These are phyloP conservation scores for Spodoptera litura DNA, from an alignment of 1,140 invertebrate species.

Conservation along the genomic window DNA sequence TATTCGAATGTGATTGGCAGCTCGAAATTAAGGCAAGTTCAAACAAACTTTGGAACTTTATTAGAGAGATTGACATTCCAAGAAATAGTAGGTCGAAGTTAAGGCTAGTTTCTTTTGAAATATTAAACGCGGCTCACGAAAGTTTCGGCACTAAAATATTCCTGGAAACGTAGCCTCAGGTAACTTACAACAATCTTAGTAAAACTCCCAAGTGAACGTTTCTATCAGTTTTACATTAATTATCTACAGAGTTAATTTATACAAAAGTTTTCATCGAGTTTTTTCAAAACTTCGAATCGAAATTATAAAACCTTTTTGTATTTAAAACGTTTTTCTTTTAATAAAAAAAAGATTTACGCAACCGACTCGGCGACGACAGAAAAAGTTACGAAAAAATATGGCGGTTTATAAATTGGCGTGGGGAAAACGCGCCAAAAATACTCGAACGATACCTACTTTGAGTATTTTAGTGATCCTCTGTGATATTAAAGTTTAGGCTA, in stretches of 20 bases:
- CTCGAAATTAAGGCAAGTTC: too few species aligned
- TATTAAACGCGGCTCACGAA: neutral
- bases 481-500: too few species aligned
- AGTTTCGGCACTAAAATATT: neutral
- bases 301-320: neutral
- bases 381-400: too few species aligned
- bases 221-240: conserved; percentile 6
- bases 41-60: too few species aligned
- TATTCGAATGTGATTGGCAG: neutral
- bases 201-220: neutral
- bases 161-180: neutral
- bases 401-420: too few species aligned
- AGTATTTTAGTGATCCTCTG: too few species aligned
- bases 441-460: too few species aligned
- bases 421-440: too few species aligned
- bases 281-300: neutral
- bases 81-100: neutral
- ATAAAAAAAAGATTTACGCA: too few species aligned
- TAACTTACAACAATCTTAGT: neutral
- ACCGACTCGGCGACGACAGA: too few species aligned
- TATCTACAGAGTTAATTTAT: neutral
- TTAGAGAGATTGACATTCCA: neutral
- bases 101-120: neutral
- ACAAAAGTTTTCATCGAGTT: neutral
- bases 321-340: neutral